Conservation (phyloP, 2,113 vertebrate species). For the Colinus virginianus region DNA sequence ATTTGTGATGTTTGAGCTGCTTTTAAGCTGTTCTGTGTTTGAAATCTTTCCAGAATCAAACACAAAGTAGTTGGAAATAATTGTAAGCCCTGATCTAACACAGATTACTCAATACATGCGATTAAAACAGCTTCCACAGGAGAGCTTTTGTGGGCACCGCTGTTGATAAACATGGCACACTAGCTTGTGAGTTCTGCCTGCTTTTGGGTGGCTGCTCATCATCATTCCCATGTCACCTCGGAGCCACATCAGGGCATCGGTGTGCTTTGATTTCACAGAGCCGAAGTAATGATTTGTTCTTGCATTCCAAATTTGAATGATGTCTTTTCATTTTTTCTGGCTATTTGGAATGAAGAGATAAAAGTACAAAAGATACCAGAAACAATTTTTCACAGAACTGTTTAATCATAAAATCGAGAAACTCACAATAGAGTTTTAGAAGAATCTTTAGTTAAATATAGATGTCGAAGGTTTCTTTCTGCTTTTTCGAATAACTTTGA, state of each 20-base stretch:
- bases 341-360: constrained; percentile 13
- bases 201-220: background rate
- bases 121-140: background rate
- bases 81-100: background rate
- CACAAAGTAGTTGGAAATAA: background rate
- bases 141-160: rapidly evolving
- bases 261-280: background rate
- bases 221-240: rapidly evolving
- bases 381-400: constrained; percentile 41
- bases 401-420: constrained; percentile 54
- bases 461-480: constrained; percentile 44
- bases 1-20: background rate
- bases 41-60: background rate
- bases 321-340: constrained; percentile 4
- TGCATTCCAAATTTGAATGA: constrained; percentile 1
- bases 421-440: background rate
- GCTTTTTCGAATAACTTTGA: constrained; percentile 51
- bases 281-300: background rate
- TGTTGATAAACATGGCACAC: rapidly evolving
- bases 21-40: background rate
- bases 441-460: constrained; percentile 54
- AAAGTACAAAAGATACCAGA: constrained; percentile 35
- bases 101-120: background rate
- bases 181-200: background rate
- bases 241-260: background rate